These are phyloP conservation scores for Dynastes grantii DNA, from an alignment of 2,888 invertebrate genomes.

Conservation along the genomic window DNA sequence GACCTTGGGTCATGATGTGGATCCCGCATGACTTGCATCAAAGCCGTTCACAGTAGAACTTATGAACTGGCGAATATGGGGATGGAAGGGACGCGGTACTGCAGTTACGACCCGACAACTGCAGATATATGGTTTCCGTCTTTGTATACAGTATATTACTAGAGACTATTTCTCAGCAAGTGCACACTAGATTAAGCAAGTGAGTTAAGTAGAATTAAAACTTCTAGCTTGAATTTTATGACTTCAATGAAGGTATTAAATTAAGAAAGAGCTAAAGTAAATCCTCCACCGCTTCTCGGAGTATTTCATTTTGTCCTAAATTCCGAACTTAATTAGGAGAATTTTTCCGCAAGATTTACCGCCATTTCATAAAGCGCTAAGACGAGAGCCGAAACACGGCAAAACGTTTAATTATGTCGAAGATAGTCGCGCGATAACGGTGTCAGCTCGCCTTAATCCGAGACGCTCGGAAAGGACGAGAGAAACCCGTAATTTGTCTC, in stretches of 20 bases:
- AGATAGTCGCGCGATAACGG: constrained; percentile 9
- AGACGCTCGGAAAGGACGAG: not conserved
- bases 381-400: not conserved
- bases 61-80: no score
- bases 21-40: no score
- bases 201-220: not conserved
- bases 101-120: no score
- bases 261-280: not conserved
- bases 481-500: constrained; percentile 11
- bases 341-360: no score
- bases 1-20: no score
- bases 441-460: constrained; percentile 11
- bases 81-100: no score
- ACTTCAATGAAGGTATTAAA: not conserved
- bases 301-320: not conserved
- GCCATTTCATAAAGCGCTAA: not conserved
- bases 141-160: no score
- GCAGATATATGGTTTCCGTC: no score
- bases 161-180: no score
- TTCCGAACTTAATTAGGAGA: no score
- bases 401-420: constrained; percentile 12
- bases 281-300: not conserved
- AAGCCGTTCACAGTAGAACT: no score
- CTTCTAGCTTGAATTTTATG: not conserved
- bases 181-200: no score